Conservation (phyloP, 2,113 vertebrate species). For the Labeo rohita region DNA sequence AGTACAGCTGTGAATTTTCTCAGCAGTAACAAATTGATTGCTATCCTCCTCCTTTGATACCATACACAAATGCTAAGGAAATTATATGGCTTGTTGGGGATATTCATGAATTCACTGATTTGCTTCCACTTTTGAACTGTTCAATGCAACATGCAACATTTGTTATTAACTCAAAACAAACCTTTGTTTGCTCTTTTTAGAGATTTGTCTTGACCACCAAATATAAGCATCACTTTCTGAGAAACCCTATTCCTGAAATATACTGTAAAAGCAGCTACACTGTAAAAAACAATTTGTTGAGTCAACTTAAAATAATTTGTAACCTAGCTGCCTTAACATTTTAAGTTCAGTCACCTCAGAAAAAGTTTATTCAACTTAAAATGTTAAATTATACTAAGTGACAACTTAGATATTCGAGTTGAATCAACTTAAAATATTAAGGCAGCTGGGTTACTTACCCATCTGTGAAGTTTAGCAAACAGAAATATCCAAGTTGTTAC, state of each 20-base stretch:
- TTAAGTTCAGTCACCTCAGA: too few species aligned
- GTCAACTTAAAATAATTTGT: too few species aligned
- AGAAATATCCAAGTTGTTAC: too few species aligned
- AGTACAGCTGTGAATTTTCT: slow-evolving; percentile 31
- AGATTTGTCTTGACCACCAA: background rate
- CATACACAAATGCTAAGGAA: background rate
- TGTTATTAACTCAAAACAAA: background rate
- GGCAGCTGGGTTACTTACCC: too few species aligned
- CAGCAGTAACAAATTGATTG: background rate
- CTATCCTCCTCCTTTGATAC: background rate
- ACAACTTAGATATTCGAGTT: too few species aligned
- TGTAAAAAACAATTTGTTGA: too few species aligned
- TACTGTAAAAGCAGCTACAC: background rate
- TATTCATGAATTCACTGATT: slow-evolving; percentile 30
- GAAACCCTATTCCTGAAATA: background rate
- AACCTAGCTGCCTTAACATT: too few species aligned
- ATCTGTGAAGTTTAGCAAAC: too few species aligned
- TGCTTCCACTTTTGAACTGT: background rate
- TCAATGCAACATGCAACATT: background rate
- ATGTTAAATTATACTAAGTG: too few species aligned
- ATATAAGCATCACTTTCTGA: background rate
- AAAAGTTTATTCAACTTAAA: too few species aligned
- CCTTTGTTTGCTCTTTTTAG: background rate
- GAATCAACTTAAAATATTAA: too few species aligned
- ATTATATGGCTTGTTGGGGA: background rate